phyloP scores from a whole-genome alignment of 2,797 vertebrate genomes.

The Sebastes alutus region DNA sequence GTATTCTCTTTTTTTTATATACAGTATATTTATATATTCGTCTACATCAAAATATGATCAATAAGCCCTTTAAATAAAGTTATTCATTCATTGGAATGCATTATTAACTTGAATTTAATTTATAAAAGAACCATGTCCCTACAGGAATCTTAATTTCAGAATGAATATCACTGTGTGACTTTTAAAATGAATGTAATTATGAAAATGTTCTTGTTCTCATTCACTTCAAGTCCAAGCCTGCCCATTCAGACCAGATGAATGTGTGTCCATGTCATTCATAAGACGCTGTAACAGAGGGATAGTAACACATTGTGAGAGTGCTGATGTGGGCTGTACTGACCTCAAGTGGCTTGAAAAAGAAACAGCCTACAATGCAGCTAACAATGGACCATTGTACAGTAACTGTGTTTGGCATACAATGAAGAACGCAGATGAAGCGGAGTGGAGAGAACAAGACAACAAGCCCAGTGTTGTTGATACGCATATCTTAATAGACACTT shows the following conservation, averaged over 20 bases:
- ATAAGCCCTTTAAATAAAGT: no score
- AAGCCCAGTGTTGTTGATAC: slow-evolving; percentile 56
- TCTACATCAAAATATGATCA: no score
- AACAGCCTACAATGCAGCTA: slow-evolving; percentile 10
- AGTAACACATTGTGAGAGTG: background rate
- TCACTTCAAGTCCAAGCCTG: background rate
- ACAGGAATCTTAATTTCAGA: background rate
- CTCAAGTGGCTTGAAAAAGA: slow-evolving; percentile 62
- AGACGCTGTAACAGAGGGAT: background rate
- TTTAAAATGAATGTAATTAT: background rate
- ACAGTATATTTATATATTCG: no score
- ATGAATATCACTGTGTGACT: background rate
- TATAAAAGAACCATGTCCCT: background rate
- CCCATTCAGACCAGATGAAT: slow-evolving; percentile 17
- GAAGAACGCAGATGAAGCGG: slow-evolving; percentile 66
- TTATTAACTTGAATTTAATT: background rate
- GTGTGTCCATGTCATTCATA: slow-evolving; percentile 18
- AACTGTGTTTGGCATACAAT: slow-evolving; percentile 47
- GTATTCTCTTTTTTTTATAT: no score
- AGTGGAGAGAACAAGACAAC: slow-evolving; percentile 60
- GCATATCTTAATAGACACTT: slow-evolving; percentile 45
- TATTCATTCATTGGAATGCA: background rate
- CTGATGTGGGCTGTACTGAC: slow-evolving; percentile 60
- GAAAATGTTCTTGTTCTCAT: background rate
- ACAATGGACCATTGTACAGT: slow-evolving; percentile 67